A percentile compares a stretch with the other conserved stretches of the same genome.
phyloP scores from a whole-genome alignment of 1,140 invertebrate species.

The Oreohelix idahoensis region DNA sequence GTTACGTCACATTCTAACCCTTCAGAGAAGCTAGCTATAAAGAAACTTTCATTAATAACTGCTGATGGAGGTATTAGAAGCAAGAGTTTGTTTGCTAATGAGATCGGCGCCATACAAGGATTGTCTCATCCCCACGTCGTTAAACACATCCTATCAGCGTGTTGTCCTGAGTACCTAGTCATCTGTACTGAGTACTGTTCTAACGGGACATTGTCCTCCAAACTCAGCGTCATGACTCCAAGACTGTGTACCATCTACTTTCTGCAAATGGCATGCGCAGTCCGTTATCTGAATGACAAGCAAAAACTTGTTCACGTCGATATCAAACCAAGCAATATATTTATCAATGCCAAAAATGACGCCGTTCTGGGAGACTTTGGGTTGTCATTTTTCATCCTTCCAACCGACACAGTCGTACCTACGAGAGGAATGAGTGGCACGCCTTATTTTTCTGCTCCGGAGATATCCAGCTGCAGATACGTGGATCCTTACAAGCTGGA shows the following conservation, averaged over 20 bases:
- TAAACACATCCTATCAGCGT: not conserved
- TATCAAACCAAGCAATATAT: not conserved
- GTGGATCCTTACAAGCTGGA: too few relatives aligned
- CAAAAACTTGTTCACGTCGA: not conserved
- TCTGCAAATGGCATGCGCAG: not conserved
- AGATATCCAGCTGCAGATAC: too few relatives aligned
- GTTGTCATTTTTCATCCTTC: not conserved
- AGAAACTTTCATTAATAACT: not conserved
- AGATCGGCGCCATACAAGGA: not conserved
- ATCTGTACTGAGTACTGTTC: constrained; percentile 19
- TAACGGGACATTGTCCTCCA: not conserved
- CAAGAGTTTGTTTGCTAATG: not conserved
- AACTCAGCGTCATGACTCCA: not conserved
- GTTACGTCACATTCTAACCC: not conserved
- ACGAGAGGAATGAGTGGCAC: too few relatives aligned
- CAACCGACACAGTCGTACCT: too few relatives aligned
- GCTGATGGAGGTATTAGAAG: not conserved
- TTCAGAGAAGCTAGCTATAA: not conserved
- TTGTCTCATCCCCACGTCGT: not conserved
- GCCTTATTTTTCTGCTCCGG: too few relatives aligned
- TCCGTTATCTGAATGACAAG: not conserved
- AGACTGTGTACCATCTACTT: not conserved
- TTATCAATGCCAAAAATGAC: not conserved
- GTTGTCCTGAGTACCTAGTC: not conserved
- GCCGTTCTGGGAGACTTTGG: constrained; percentile 3